Base-by-base conservation (phyloP, 1,140 invertebrate species). In the Camponotus floridanus region DNA sequence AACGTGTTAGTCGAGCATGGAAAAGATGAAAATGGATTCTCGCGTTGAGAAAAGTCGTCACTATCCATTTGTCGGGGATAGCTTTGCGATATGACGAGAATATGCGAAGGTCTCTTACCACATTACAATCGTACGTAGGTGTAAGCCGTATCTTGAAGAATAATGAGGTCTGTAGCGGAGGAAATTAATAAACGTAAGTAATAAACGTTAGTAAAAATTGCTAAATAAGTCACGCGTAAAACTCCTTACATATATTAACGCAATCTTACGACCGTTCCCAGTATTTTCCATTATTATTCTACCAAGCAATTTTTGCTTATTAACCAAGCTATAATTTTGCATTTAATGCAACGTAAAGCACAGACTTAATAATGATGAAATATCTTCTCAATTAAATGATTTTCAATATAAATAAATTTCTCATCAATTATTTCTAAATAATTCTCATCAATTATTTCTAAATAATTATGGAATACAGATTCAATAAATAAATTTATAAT, bases 151-250 rank as follows among this genome's bases (percentile, higher is more conserved):
- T 59, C 76, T 79, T 68, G 76, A 79, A 79, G 76, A 79, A 33
- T 79, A 79, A 79, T 79, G 62, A 79, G n/a, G 18, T 42, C 62
- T 68, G n/a, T 45, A 68, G 62, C 42, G 62, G 15, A 79, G 33
- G 62, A 26, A 79, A 79, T 51, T 51, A 79, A 79, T 79, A 79
- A 79, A 79, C 62, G 76, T 79, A 79, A 81, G 42, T 59, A 71
- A 51, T 73, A 61, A 61, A 73, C 8, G 55, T 73, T 79, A 68
- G 13, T 79, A 79, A 79, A 79, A 79, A 59, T 78, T 80, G 78
- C 48, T 55, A 51, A 71, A 36, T 71, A 39, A 80, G 65, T 80
- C 64, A 31, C 39, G 57, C 67, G 70, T 71, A 45, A 18, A 51
- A 70, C 65, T 80, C 26, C 48, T 71, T 80, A 48, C 39, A 57